Percentiles rank a stretch among this genome's conserved stretches.
These are phyloP conservation scores for Gastrophryne carolinensis DNA, from an alignment of 2,797 vertebrate species.

Conservation along the genomic window DNA sequence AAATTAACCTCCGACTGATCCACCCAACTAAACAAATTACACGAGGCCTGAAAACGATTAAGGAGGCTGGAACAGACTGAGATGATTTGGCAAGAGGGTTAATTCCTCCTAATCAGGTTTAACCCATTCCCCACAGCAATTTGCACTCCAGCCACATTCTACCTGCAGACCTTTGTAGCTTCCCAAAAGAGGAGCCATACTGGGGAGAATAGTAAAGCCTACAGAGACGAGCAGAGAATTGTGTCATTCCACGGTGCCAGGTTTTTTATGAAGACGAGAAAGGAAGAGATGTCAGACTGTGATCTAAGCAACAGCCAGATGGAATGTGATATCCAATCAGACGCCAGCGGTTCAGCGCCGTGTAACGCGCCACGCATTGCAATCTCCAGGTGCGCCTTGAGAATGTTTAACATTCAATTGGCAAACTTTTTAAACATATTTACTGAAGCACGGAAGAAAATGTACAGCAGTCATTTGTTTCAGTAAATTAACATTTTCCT, in stretches of 20 bases:
- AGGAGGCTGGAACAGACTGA: constrained; percentile 57
- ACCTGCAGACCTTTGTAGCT: constrained; percentile 50
- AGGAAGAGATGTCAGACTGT: neutral
- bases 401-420: constrained; percentile 27
- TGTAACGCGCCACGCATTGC: neutral
- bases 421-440: constrained; percentile 12
- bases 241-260: constrained; percentile 10
- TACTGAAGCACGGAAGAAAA: neutral
- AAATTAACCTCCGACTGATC: constrained; percentile 72
- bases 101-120: constrained; percentile 63
- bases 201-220: constrained; percentile 36
- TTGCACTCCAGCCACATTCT: constrained; percentile 52
- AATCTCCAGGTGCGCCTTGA: neutral
- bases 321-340: constrained; percentile 33
- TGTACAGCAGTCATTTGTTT: constrained; percentile 8
- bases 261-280: constrained; percentile 30
- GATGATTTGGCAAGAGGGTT: constrained; percentile 58
- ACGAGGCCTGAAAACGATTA: constrained; percentile 64
- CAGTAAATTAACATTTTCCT: constrained; percentile 18
- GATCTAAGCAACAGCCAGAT: constrained; percentile 47
- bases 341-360: neutral
- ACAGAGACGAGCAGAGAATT: constrained; percentile 43
- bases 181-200: constrained; percentile 42
- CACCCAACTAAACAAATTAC: constrained; percentile 71
- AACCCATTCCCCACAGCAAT: constrained; percentile 53